Percentiles rank a stretch among this genome's conserved stretches.
Evolutionary conservation across 2,113 vertebrate genomes (phyloP).

Genomic region (Jacana jacana): DNA sequence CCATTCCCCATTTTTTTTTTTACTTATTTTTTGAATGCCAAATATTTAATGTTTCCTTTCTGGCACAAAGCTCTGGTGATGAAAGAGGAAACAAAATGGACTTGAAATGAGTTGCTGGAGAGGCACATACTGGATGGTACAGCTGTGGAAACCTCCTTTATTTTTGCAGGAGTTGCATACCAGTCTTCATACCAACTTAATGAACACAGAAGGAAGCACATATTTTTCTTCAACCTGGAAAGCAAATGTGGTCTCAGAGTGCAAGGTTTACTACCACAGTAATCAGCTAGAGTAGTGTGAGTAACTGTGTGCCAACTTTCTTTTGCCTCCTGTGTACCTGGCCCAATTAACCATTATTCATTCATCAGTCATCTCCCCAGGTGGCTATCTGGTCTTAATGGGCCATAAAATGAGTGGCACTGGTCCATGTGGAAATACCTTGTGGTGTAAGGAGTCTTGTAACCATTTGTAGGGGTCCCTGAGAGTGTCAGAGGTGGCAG

Average conservation of each 20-base stretch:
- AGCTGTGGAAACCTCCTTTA: neutral
- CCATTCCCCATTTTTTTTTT: neutral
- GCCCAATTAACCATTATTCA: constrained; percentile 35
- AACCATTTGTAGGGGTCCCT: neutral
- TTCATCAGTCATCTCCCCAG: constrained; percentile 22
- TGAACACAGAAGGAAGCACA: neutral
- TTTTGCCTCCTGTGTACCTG: neutral
- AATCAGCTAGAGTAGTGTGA: neutral
- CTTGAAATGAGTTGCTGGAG: neutral
- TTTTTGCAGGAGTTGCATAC: accelerated
- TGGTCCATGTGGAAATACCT: neutral
- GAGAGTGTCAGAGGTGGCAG: neutral
- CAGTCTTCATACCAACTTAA: neutral
- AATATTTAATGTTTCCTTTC: neutral
- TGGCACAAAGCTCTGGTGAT: neutral
- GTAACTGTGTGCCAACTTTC: neutral
- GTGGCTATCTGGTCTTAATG: neutral
- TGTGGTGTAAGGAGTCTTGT: neutral
- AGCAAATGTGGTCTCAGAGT: neutral
- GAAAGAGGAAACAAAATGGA: neutral
- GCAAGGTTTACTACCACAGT: constrained; percentile 9
- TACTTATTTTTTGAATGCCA: neutral
- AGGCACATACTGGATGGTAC: neutral
- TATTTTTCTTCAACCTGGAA: constrained; percentile 1
- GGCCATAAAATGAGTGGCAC: neutral